Evolutionary conservation across 2,797 vertebrate genomes (phyloP).

Genomic region (Serranus cabrilla): DNA sequence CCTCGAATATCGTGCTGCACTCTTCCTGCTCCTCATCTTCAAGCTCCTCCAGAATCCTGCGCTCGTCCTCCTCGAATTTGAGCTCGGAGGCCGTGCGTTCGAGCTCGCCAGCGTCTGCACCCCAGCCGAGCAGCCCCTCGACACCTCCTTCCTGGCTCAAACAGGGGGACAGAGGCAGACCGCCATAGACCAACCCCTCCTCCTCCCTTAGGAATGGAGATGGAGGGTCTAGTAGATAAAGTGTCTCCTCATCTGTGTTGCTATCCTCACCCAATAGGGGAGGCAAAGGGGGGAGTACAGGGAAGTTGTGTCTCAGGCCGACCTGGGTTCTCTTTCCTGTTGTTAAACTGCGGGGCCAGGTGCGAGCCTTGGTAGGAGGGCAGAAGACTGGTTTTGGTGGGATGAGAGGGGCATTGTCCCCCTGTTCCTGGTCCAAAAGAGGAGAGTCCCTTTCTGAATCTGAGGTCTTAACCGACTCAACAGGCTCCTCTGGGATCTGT

Average conservation of each 20-base stretch:
- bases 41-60: constrained; percentile 71
- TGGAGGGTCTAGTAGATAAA: constrained; percentile 86
- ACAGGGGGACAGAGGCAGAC: constrained; percentile 93
- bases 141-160: constrained; percentile 93
- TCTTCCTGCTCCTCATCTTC: constrained; percentile 68
- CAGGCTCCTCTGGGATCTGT: constrained; percentile 77
- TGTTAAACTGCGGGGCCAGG: constrained; percentile 86
- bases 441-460: constrained; percentile 87
- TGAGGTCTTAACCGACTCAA: constrained; percentile 77
- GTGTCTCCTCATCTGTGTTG: constrained; percentile 85
- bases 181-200: constrained; percentile 77
- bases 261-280: constrained; percentile 82
- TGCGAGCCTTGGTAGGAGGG: constrained; percentile 87
- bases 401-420: constrained; percentile 82
- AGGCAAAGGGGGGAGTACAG: constrained; percentile 84
- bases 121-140: constrained; percentile 85
- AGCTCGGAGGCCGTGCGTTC: constrained; percentile 95
- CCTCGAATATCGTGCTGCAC: constrained; percentile 66
- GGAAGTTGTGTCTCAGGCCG: constrained; percentile 81
- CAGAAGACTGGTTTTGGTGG: constrained; percentile 88
- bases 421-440: constrained; percentile 83
- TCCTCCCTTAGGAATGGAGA: constrained; percentile 86
- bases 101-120: constrained; percentile 73
- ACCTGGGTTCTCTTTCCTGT: constrained; percentile 78
- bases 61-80: constrained; percentile 93